Evolutionary conservation across 2,113 vertebrate species (phyloP), one percentile per base, ranked within the genome.

Genomic region (Rostratula benghalensis): DNA sequence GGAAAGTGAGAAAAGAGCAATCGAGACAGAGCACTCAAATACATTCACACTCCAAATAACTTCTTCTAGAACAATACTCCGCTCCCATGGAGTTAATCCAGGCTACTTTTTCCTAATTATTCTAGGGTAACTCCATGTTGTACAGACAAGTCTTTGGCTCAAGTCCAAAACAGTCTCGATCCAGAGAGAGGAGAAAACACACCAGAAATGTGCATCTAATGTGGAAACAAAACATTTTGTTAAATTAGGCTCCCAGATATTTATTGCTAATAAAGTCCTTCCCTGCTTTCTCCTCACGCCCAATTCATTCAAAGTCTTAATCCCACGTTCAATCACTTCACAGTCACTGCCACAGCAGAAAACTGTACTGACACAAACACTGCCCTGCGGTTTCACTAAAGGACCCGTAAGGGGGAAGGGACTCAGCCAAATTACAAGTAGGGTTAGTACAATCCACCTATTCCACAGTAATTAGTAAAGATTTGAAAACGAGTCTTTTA

Each of bases 61-160:
- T 87, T 25, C 45, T 81, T 74, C 81, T 93, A 45, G 70, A 94
- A 94, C 74, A 93, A 86, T 79, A 70, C 70, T 73, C 31, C 50
- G 61, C 61, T 85, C 67, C 93, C 82, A 85, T 2, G 4, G 87
- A 93, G 82, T 80, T 96, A 93, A 91, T 93, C 90, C 95, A 85
- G 78, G 56, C 51, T 87, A 83, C 43, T 97, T 94, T 65, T 76
- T 54, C 84, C 82, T 68, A 91, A 94, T 95, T 96, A 93, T 64
- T 94, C 74, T 50, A 91, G 65, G 37, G 53, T 85, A 95, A 86
- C 41, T 87, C 21, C 10, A 0, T 59, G 90, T 80, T 59, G 87
- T 83, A 95, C 27, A 95, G 87, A 65, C 78, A 85, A 54, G 87
- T 35, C 75, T 85, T 91, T 93, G 93, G 88, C 94, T 79, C 53